These are phyloP conservation scores for Andrena trimmerana DNA, from an alignment of 2,888 invertebrate species.

Conservation along the genomic window DNA sequence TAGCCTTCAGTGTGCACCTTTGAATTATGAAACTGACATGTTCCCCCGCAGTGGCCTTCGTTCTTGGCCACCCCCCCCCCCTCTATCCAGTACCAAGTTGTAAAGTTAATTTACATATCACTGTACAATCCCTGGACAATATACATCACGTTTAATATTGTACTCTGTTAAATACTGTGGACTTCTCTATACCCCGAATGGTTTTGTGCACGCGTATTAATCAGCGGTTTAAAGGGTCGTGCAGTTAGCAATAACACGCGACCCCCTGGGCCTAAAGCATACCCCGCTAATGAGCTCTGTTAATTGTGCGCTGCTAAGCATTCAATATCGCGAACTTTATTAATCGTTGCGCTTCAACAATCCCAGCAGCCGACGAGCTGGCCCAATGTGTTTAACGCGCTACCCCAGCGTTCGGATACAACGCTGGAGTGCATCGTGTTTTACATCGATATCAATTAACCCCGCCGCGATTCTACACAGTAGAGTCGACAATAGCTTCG, in stretches of 20 bases:
- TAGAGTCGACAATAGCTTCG: conserved; percentile 10
- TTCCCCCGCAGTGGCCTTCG: not conserved
- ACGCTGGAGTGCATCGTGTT: not conserved
- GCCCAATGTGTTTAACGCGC: conserved; percentile 10
- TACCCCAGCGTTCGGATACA: not conserved
- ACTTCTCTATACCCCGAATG: conserved; percentile 32
- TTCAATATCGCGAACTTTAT: conserved; percentile 30
- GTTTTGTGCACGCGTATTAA: conserved; percentile 34
- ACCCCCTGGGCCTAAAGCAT: not conserved
- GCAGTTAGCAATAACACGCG: conserved; percentile 38
- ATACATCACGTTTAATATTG: conserved; percentile 58
- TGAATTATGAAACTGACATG: not conserved
- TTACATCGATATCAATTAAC: conserved; percentile 32
- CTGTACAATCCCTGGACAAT: not conserved
- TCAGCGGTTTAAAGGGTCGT: conserved; percentile 21
- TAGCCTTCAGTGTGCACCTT: too few relatives aligned
- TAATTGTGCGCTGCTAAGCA: conserved; percentile 32
- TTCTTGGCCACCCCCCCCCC: not conserved
- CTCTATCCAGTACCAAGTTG: not conserved
- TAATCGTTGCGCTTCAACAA: conserved; percentile 19
- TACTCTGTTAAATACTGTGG: conserved; percentile 39
- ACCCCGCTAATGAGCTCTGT: conserved; percentile 46
- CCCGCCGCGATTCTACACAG: not conserved
- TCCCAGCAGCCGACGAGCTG: conserved; percentile 10
- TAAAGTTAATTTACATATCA: conserved; percentile 1